Evolutionary conservation across 23 tunicate genomes (phyloP).

Genomic region (Halocynthia roretzi): DNA sequence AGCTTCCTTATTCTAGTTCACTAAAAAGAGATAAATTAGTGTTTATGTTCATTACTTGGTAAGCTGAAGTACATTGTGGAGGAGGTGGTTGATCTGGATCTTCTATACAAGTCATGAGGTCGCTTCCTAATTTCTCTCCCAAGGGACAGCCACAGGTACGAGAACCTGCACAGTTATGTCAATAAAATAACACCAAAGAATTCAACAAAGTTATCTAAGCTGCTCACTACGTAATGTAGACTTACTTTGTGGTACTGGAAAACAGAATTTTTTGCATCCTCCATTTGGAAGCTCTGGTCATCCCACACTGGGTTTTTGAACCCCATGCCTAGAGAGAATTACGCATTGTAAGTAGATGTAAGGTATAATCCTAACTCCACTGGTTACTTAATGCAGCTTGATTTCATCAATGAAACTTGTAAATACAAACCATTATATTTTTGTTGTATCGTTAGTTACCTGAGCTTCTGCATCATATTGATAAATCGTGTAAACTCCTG

Average conservation of each 20-base stretch:
- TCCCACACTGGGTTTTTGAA: conserved; percentile 40
- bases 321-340: neutral
- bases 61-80: conserved; percentile 35
- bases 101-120: conserved; percentile 27
- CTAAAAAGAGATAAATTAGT: neutral
- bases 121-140: conserved; percentile 17
- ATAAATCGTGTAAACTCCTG: too few relatives aligned
- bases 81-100: conserved; percentile 56
- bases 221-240: neutral
- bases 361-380: too few relatives aligned
- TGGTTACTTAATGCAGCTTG: neutral
- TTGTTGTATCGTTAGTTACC: neutral
- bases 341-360: neutral
- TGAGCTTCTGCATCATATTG: neutral
- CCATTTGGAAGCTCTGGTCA: conserved; percentile 41
- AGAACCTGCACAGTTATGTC: conserved; percentile 16
- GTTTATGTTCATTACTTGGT: conserved; percentile 32
- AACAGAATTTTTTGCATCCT: conserved; percentile 65
- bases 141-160: conserved; percentile 70
- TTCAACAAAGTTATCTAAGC: neutral
- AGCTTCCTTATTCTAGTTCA: neutral
- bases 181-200: neutral
- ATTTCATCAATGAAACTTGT: too few relatives aligned
- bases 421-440: conserved; percentile 2
- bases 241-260: conserved; percentile 62